phyloP scores from a whole-genome alignment of 2,113 vertebrate genomes.

The Cromileptes altivelis region DNA sequence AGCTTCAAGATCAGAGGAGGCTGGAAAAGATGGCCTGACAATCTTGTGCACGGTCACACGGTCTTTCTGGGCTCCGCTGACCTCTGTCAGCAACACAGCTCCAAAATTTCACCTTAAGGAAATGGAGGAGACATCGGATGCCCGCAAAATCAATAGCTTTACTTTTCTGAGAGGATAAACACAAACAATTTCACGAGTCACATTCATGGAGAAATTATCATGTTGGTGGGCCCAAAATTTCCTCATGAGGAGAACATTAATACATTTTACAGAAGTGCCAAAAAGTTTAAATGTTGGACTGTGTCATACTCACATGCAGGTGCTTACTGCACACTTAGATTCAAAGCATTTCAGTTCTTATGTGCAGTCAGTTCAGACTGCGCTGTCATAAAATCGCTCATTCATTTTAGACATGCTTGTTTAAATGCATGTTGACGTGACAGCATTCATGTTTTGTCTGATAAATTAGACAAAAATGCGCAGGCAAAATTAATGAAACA shows the following conservation, averaged over 20 bases:
- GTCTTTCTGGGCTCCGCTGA: slow-evolving; percentile 55
- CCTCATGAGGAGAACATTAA: not conserved
- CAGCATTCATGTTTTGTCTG: not conserved
- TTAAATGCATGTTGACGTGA: not conserved
- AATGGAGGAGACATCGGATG: slow-evolving; percentile 59
- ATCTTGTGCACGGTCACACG: slow-evolving; percentile 48
- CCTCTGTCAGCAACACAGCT: slow-evolving; percentile 58
- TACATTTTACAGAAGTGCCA: not conserved
- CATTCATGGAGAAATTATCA: slow-evolving; percentile 35
- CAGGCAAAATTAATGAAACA: not conserved
- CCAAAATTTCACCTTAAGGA: slow-evolving; percentile 58
- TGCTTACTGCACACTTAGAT: not conserved
- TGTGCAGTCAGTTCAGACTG: not conserved
- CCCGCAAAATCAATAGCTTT: slow-evolving; percentile 75
- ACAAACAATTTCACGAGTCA: slow-evolving; percentile 48
- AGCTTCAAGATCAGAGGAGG: slow-evolving; percentile 63
- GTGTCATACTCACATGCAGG: not conserved
- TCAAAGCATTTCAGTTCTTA: not conserved
- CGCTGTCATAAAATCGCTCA: not conserved
- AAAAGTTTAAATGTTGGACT: not conserved
- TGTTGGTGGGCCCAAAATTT: slow-evolving; percentile 20
- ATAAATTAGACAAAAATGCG: not conserved
- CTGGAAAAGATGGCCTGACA: slow-evolving; percentile 65
- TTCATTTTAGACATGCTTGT: not conserved
- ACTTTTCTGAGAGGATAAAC: slow-evolving; percentile 63